These are phyloP conservation scores for Hirtodrosophila histrioides DNA, from an alignment of 2,888 invertebrate species.

Conservation along the genomic window DNA sequence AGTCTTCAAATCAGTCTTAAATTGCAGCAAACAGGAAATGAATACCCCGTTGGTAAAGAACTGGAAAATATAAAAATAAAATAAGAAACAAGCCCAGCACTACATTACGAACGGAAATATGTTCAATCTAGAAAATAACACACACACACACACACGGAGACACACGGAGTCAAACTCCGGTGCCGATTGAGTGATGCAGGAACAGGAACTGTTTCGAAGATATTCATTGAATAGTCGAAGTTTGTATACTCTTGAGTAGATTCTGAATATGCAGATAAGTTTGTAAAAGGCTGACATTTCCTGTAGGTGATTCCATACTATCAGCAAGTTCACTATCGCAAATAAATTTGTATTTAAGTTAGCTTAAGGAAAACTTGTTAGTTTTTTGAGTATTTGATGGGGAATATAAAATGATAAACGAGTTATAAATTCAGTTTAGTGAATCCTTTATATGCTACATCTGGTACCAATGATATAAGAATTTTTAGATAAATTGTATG, in stretches of 20 bases:
- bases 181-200: constrained; percentile 49
- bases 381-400: too few relatives aligned
- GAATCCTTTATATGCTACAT: too few relatives aligned
- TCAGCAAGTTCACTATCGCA: too few relatives aligned
- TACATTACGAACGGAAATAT: constrained; percentile 66
- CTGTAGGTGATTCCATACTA: too few relatives aligned
- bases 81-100: constrained; percentile 8
- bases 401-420: too few relatives aligned
- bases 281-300: too few relatives aligned
- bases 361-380: too few relatives aligned
- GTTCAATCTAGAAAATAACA: constrained; percentile 68
- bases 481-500: too few relatives aligned
- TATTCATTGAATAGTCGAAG: neutral
- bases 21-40: constrained; percentile 63
- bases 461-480: too few relatives aligned
- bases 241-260: constrained; percentile 1
- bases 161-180: constrained; percentile 9
- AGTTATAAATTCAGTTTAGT: too few relatives aligned
- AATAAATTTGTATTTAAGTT: too few relatives aligned
- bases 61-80: neutral
- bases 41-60: constrained; percentile 44
- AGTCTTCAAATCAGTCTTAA: constrained; percentile 10
- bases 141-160: constrained; percentile 27
- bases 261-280: too few relatives aligned
- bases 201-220: neutral